These are phyloP conservation scores for Gouania willdenowi DNA, from an alignment of 2,797 vertebrate genomes.

Conservation along the genomic window DNA sequence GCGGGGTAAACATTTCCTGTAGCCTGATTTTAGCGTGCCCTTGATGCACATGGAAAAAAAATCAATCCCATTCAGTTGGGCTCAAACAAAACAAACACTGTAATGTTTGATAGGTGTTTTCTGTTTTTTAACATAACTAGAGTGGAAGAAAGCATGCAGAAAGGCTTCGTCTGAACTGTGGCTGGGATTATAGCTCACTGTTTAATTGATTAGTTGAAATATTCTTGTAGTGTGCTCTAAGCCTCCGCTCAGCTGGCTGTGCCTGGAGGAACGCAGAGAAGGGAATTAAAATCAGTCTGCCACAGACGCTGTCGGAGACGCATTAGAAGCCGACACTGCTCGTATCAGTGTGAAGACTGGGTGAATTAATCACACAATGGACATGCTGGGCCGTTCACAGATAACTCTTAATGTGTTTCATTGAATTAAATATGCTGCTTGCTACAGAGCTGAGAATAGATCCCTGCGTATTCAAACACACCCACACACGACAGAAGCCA, in stretches of 20 bases:
- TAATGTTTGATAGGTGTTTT: no score
- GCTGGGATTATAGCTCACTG: constrained; percentile 23
- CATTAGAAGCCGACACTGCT: constrained; percentile 26
- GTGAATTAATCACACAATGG: constrained; percentile 12
- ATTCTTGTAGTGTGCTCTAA: constrained; percentile 26
- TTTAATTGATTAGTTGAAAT: constrained; percentile 45
- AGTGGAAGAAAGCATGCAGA: no score
- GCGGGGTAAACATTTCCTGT: constrained; percentile 5
- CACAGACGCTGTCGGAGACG: constrained; percentile 16
- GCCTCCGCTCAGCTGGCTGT: constrained; percentile 18
- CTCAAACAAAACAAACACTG: constrained; percentile 2
- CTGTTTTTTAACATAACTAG: no score
- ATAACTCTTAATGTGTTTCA: background rate
- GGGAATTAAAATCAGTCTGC: constrained; percentile 34
- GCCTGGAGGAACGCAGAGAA: constrained; percentile 18
- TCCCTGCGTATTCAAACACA: no score
- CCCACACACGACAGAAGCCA: no score
- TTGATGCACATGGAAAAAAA: constrained; percentile 4
- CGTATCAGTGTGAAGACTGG: constrained; percentile 9
- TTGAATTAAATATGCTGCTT: background rate
- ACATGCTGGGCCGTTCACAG: constrained; percentile 1
- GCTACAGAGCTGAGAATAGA: background rate
- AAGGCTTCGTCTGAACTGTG: no score
- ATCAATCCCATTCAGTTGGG: constrained; percentile 19
- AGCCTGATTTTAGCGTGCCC: constrained; percentile 1